A percentile compares a stretch with the other conserved stretches of the same genome.
Evolutionary conservation across 2,888 invertebrate genomes (phyloP).

Genomic region (Caenorhabditis zanzibari): DNA sequence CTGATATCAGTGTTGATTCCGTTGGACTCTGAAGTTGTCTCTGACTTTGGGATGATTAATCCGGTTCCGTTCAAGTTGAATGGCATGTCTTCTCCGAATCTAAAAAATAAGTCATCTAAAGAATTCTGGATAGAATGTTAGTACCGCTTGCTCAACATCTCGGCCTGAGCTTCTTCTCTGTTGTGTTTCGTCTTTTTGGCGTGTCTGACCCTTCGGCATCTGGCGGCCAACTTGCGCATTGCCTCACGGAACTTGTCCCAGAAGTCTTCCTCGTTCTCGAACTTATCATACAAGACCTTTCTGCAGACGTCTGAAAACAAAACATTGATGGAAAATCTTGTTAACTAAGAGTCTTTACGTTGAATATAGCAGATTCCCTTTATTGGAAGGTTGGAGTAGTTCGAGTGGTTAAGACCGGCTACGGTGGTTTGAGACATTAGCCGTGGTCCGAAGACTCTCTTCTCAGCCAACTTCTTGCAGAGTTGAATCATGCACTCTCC

Average conservation of each 20-base stretch:
- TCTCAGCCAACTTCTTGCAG: constrained; percentile 83
- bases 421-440: constrained; percentile 83
- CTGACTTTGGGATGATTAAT: constrained; percentile 29
- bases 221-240: constrained; percentile 82
- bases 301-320: constrained; percentile 81
- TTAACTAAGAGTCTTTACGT: constrained; percentile 64
- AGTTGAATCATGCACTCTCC: constrained; percentile 82
- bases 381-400: constrained; percentile 82
- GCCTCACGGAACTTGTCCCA: constrained; percentile 83
- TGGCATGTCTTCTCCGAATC: constrained; percentile 57
- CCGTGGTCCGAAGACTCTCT: constrained; percentile 82
- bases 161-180: constrained; percentile 67
- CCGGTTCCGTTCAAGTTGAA: constrained; percentile 29
- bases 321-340: not conserved
- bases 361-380: constrained; percentile 83
- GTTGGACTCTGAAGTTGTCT: constrained; percentile 19
- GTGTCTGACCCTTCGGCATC: constrained; percentile 82
- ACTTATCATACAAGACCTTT: constrained; percentile 76
- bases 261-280: constrained; percentile 81
- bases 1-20: not conserved
- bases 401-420: constrained; percentile 83
- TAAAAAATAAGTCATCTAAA: not conserved
- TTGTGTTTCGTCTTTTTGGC: constrained; percentile 80
- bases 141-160: constrained; percentile 53
- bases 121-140: not conserved